A percentile compares a stretch with the other conserved stretches of the same genome.
These are phyloP conservation scores for Dicrurus megarhynchus DNA, from an alignment of 2,113 vertebrate species.

Conservation along the genomic window DNA sequence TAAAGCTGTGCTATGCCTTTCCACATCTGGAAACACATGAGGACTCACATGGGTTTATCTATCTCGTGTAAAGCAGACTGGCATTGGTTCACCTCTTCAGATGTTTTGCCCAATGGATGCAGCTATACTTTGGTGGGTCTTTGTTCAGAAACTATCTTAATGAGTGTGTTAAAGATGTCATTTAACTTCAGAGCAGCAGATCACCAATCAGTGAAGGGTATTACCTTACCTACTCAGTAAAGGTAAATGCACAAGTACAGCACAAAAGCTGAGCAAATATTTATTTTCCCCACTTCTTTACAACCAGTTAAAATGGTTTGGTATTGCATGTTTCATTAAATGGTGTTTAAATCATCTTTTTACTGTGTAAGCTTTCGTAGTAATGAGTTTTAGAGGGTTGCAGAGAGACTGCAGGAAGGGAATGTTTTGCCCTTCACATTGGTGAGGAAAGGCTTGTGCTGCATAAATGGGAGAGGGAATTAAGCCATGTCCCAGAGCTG, in stretches of 20 bases:
- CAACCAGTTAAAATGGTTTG: neutral
- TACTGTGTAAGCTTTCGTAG: neutral
- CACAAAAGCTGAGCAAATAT: neutral
- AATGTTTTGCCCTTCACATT: neutral
- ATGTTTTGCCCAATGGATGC: neutral
- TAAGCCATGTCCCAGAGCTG: neutral
- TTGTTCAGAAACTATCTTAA: neutral
- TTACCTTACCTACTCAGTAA: neutral
- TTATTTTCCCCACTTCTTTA: neutral
- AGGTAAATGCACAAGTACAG: neutral
- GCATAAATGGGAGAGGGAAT: neutral
- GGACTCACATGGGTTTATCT: neutral
- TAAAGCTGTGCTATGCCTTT: neutral
- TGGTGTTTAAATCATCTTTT: neutral
- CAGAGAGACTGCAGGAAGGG: neutral
- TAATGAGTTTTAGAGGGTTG: neutral
- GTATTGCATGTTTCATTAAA: neutral
- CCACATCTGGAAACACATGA: neutral
- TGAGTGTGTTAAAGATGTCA: neutral
- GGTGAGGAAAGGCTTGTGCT: neutral
- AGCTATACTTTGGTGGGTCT: neutral
- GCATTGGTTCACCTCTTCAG: neutral
- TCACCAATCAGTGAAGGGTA: neutral
- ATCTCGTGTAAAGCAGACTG: accelerated
- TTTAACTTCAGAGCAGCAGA: neutral